Percentiles rank a stretch among this genome's conserved stretches.
Evolutionary conservation across 2,888 invertebrate species (phyloP).

Genomic region (Flexamia atlantica): DNA sequence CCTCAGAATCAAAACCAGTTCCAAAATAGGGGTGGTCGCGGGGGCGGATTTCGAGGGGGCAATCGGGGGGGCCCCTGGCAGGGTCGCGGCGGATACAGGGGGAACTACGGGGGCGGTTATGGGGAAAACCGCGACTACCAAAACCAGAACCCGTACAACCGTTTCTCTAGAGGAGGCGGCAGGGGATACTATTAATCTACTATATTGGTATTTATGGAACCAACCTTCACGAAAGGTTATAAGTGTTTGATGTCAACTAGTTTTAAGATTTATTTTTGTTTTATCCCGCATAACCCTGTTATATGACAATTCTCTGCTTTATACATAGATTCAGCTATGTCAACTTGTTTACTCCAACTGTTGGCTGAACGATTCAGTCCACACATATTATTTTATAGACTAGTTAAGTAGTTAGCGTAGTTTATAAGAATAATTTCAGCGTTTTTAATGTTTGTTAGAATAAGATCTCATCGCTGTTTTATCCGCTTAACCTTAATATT

Average conservation of each 20-base stretch:
- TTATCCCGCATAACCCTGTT: not conserved
- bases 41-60: constrained; percentile 26
- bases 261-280: constrained; percentile 6
- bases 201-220: not conserved
- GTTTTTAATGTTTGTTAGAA: not conserved
- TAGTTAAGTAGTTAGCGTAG: constrained; percentile 14
- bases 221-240: not conserved
- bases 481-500: not conserved
- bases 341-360: not conserved
- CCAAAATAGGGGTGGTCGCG: constrained; percentile 36
- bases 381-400: not conserved
- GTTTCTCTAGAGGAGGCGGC: constrained; percentile 9
- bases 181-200: constrained; percentile 21
- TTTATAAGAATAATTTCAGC: not conserved
- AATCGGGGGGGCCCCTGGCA: not conserved
- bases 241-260: not conserved
- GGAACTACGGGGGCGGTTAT: constrained; percentile 14
- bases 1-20: constrained; percentile 28
- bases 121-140: constrained; percentile 22
- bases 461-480: not conserved
- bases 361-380: not conserved
- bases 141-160: constrained; percentile 20
- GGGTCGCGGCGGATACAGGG: constrained; percentile 12
- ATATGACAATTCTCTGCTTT: not conserved
- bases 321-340: not conserved